A percentile compares a stretch with the other conserved stretches of the same genome.
Evolutionary conservation across 2,797 vertebrate genomes (phyloP).

Genomic region (Streptopelia turtur): DNA sequence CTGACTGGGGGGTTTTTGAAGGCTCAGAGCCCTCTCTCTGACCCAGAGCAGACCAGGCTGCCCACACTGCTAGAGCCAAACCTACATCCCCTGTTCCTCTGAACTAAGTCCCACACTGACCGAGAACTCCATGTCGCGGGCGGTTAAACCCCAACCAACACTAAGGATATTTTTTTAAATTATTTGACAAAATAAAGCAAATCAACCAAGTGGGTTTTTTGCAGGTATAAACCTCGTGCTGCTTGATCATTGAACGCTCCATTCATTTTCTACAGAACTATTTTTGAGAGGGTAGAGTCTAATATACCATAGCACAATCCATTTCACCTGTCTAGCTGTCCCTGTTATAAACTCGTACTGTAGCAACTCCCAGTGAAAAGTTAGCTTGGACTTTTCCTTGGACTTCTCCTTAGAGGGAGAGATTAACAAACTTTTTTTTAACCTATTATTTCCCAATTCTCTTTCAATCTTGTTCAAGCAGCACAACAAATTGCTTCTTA

Average conservation of each 20-base stretch:
- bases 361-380: background rate
- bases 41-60: background rate
- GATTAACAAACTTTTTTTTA: background rate
- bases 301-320: background rate
- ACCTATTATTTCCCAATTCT: slow-evolving; percentile 18
- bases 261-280: background rate
- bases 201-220: background rate
- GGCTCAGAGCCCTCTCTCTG: background rate
- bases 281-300: background rate
- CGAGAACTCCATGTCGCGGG: background rate
- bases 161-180: background rate
- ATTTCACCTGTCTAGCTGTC: background rate
- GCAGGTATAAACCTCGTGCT: background rate
- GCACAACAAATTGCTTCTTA: slow-evolving; percentile 32
- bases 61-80: background rate
- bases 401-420: background rate
- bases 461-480: slow-evolving; percentile 55
- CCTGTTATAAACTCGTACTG: background rate
- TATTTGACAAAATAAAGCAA: background rate
- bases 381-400: background rate
- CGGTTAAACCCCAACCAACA: background rate
- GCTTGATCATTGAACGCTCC: background rate
- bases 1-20: background rate
- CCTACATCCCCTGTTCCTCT: background rate
- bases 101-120: background rate